Evolutionary conservation across 2,113 vertebrate species (phyloP).

Genomic region (Chionis minor): DNA sequence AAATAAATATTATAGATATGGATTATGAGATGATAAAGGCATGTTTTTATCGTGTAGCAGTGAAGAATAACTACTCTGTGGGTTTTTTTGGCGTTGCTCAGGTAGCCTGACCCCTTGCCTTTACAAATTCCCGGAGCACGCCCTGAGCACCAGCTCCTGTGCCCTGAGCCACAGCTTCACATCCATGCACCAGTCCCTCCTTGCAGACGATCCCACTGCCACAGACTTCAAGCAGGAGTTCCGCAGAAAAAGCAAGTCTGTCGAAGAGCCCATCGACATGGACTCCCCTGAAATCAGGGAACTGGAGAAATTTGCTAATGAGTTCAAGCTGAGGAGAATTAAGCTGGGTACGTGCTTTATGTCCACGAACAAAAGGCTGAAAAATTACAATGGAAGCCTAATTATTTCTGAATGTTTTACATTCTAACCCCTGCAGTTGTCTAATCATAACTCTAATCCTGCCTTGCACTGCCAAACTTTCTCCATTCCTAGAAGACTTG

Average conservation of each 20-base stretch:
- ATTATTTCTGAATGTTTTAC: neutral
- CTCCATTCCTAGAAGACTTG: neutral
- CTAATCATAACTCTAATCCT: neutral
- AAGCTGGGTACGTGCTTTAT: constrained; percentile 86
- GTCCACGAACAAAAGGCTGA: rapidly evolving
- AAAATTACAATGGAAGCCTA: neutral
- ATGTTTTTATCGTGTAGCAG: neutral
- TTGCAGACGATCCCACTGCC: constrained; percentile 79
- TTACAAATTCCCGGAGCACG: constrained; percentile 94
- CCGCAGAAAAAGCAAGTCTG: constrained; percentile 83
- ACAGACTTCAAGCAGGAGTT: constrained; percentile 89
- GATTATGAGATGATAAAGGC: rapidly evolving
- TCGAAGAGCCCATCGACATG: constrained; percentile 87
- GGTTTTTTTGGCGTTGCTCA: constrained; percentile 39
- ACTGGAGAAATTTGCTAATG: constrained; percentile 95
- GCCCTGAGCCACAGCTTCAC: constrained; percentile 87
- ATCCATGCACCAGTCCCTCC: constrained; percentile 84
- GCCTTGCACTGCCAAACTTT: neutral
- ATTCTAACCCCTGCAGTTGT: neutral
- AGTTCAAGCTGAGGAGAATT: constrained; percentile 96
- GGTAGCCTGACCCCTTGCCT: constrained; percentile 91
- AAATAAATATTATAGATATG: neutral
- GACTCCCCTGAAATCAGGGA: constrained; percentile 96
- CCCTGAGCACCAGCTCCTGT: constrained; percentile 81
- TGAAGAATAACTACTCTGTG: neutral